phyloP scores from a whole-genome alignment of 2,797 vertebrate genomes.

The Sebastes melanostomus region DNA sequence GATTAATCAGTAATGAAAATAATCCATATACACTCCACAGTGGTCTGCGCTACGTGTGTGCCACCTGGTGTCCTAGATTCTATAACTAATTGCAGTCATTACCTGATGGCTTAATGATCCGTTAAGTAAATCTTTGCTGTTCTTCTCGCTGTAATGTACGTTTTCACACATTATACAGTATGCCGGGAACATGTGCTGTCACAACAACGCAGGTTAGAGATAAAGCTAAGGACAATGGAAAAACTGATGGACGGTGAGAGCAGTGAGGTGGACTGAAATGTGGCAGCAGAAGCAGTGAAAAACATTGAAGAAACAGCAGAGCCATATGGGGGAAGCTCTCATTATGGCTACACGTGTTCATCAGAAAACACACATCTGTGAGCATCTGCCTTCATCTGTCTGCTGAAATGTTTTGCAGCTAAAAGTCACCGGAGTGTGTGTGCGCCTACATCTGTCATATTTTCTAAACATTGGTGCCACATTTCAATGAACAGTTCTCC shows the following conservation, averaged over 20 bases:
- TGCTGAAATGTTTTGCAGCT: neutral
- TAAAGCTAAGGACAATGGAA: neutral
- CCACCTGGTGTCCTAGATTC: neutral
- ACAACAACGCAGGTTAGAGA: neutral
- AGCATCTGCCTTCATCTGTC: neutral
- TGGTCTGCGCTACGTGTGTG: neutral
- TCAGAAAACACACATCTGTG: neutral
- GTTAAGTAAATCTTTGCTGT: neutral
- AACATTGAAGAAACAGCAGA: neutral
- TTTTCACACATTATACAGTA: conserved; percentile 1
- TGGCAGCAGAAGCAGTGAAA: neutral
- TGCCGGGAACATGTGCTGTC: neutral
- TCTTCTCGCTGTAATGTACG: neutral
- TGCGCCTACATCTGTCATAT: neutral
- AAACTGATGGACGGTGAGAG: neutral
- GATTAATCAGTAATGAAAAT: neutral
- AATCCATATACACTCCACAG: neutral
- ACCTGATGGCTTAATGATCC: conserved; percentile 9
- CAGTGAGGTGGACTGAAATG: neutral
- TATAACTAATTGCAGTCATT: conserved; percentile 25
- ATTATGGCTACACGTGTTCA: neutral
- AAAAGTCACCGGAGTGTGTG: neutral
- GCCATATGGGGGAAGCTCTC: neutral
- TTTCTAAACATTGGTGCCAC: neutral
- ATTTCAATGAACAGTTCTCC: neutral